These are phyloP conservation scores for Nerophis ophidion DNA, from an alignment of 2,113 vertebrate genomes.

Conservation along the genomic window DNA sequence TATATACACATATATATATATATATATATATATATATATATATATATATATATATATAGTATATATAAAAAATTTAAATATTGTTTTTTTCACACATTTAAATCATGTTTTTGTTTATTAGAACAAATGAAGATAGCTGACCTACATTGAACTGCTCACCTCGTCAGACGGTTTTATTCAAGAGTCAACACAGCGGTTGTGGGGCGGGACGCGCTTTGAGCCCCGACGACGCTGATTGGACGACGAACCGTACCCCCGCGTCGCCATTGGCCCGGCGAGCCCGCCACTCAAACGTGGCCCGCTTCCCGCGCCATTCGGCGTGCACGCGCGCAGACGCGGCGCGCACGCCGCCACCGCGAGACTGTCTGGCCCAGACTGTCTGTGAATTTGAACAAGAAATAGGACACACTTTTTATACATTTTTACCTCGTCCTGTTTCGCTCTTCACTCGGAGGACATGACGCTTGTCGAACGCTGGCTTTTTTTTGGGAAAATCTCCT, in stretches of 20 bases:
- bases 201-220: conserved; percentile 21
- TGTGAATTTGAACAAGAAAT: conserved; percentile 72
- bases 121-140: too few relatives aligned
- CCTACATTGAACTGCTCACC: conserved; percentile 63
- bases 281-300: conserved; percentile 50
- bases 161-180: conserved; percentile 61
- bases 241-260: neutral
- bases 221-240: conserved; percentile 36
- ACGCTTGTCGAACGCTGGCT: neutral
- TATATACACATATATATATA: too few relatives aligned
- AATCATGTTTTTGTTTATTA: too few relatives aligned
- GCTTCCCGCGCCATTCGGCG: conserved; percentile 62
- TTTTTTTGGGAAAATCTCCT: neutral
- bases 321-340: conserved; percentile 61
- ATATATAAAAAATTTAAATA: too few relatives aligned
- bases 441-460: conserved; percentile 58
- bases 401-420: conserved; percentile 69
- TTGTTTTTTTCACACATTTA: too few relatives aligned
- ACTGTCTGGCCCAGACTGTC: conserved; percentile 76
- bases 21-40: too few relatives aligned
- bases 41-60: too few relatives aligned
- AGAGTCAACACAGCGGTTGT: conserved; percentile 41
- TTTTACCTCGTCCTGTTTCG: conserved; percentile 58
- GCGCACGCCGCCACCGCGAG: conserved; percentile 67
- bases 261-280: conserved; percentile 41